A percentile compares a stretch with the other conserved stretches of the same genome.
Conservation (phyloP, 1,140 invertebrate genomes). For the Dreissena rostriformis region DNA sequence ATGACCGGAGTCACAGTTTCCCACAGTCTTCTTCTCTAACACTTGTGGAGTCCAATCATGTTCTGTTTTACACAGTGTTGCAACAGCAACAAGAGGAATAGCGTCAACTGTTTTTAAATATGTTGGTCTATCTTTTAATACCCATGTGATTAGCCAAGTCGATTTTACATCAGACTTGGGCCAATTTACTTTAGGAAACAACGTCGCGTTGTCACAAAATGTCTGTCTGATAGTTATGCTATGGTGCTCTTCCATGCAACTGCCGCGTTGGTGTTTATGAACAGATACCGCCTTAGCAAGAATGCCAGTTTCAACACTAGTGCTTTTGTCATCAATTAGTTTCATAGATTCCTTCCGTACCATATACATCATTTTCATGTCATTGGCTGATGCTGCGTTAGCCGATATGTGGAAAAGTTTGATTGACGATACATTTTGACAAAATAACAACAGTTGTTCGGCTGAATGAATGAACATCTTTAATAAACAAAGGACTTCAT, state of each 20-base stretch:
- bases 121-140: neutral
- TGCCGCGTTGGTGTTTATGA: neutral
- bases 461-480: neutral
- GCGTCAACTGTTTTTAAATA: neutral
- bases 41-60: neutral
- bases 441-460: neutral
- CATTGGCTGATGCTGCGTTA: neutral
- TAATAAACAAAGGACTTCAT: neutral
- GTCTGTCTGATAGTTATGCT: neutral
- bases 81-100: conserved; percentile 37
- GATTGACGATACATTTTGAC: conserved; percentile 1
- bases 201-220: neutral
- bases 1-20: conserved; percentile 33
- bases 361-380: neutral
- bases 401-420: neutral
- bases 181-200: neutral
- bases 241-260: neutral
- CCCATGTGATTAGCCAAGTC: neutral
- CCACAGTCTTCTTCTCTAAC: conserved; percentile 7
- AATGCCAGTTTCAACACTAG: no score
- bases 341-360: neutral
- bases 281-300: no score
- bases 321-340: neutral
- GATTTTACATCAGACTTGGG: neutral
- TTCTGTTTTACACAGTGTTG: conserved; percentile 3